Percentiles rank a stretch among this genome's conserved stretches.
These are phyloP conservation scores for Speoplatyrhinus poulsoni DNA, from an alignment of 2,113 vertebrate genomes.

Conservation along the genomic window DNA sequence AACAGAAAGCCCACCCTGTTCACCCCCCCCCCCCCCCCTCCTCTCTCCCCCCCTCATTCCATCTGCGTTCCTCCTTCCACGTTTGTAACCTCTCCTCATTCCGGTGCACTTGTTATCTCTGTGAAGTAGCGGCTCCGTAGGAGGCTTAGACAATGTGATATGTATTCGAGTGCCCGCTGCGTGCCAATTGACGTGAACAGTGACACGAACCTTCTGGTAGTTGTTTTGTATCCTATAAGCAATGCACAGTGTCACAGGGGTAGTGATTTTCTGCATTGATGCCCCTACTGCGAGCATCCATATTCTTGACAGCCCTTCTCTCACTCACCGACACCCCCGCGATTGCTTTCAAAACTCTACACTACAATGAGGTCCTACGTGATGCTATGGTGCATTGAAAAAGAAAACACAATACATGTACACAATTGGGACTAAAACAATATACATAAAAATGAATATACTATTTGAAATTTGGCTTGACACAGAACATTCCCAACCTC, in stretches of 20 bases:
- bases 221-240: not conserved
- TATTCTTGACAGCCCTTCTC: not conserved
- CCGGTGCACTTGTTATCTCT: not conserved
- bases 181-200: not conserved
- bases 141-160: slow-evolving; percentile 6
- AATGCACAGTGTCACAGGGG: not conserved
- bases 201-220: slow-evolving; percentile 2
- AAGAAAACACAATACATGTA: no score
- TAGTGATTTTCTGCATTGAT: not conserved
- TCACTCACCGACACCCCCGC: no score
- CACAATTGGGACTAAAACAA: no score
- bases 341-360: no score
- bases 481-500: slow-evolving; percentile 24
- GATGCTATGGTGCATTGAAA: no score
- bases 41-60: slow-evolving; percentile 14
- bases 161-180: not conserved
- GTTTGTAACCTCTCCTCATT: slow-evolving; percentile 20
- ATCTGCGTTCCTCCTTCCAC: slow-evolving; percentile 23
- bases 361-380: no score
- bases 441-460: no score
- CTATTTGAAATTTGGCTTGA: not conserved
- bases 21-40: not conserved
- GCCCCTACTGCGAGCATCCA: not conserved
- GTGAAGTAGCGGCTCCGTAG: not conserved
- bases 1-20: slow-evolving; percentile 25